Conservation (phyloP, 1,140 invertebrate species). For the Orius laevigatus region DNA sequence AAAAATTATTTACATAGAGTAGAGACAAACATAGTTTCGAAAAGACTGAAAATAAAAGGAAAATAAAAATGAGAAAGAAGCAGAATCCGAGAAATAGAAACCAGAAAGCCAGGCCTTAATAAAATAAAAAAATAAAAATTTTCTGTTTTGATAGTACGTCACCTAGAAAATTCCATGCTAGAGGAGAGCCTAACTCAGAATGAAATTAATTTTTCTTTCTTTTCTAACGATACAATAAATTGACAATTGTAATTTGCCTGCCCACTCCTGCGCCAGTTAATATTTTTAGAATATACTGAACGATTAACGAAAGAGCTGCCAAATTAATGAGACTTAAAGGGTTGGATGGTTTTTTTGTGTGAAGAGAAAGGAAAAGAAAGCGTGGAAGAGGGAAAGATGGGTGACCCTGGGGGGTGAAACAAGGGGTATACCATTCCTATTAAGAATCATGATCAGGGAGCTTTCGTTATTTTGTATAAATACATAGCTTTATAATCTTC, state of each 20-base stretch:
- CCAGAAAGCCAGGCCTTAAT: conserved; percentile 9
- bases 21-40: background rate
- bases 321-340: too few relatives aligned
- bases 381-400: too few relatives aligned
- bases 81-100: conserved; percentile 1
- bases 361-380: background rate
- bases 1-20: too few relatives aligned
- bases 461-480: too few relatives aligned
- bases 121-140: conserved; percentile 5
- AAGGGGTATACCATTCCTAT: background rate
- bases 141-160: conserved; percentile 17
- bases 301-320: too few relatives aligned
- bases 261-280: conserved; percentile 17
- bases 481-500: too few relatives aligned
- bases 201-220: background rate
- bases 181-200: background rate
- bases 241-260: conserved; percentile 9
- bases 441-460: background rate
- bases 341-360: background rate
- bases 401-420: too few relatives aligned
- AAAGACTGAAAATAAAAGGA: conserved; percentile 2
- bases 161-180: conserved; percentile 16
- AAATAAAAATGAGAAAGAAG: conserved; percentile 1
- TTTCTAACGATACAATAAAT: conserved; percentile 15
- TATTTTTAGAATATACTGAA: conserved; percentile 1